Evolutionary conservation across 2,113 vertebrate genomes (phyloP), one percentile per base, ranked within the genome.

Genomic region (Cyphomyrus discorhynchus): DNA sequence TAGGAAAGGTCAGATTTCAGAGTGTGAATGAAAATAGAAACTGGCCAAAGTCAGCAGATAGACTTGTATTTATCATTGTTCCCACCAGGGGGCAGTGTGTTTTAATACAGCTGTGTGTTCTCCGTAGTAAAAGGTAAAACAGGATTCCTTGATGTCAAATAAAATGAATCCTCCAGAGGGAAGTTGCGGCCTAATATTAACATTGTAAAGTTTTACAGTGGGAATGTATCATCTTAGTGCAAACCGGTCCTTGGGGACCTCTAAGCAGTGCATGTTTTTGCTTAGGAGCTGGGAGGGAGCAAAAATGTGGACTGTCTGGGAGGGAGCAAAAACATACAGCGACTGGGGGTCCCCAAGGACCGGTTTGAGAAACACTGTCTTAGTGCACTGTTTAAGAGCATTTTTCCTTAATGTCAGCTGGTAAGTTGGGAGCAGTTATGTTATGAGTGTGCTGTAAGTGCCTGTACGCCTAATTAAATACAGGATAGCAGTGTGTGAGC

Each of bases 1-100:
- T 99, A 47, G 98, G 98, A 90, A 98, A 98, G 97, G 98, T 99
- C 94, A 91, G 90, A 77, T n/a, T 39, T 87, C 9, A 35, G 86
- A 52, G 19, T 45, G 24, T 70, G 31, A 62, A 45, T 80, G 10
- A 52, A 80, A 24, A 21, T 88, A 7, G 19, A 46, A n/a, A 24
- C 31, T 6, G 50, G 52, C 15, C 35, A 53, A n/a, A 11, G 87
- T 27, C 24, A 47, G 58, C 21, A 31, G n/a, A 49, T n/a, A 27
- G n/a, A 47, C 45, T 84, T 45, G 82, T 49, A 46, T 24, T 88
- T 45, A 11, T 21, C 52, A 9, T 39, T 88, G 19, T 45, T 62
- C 42, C 93, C 95, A 89, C 89, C 90, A 95, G 95, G 77, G 91
- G 94, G 94, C 93, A 92, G 84, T 70, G 82, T 84, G 82, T 46